Conservation (phyloP, 1,140 invertebrate species). For the Caerostris darwini region DNA sequence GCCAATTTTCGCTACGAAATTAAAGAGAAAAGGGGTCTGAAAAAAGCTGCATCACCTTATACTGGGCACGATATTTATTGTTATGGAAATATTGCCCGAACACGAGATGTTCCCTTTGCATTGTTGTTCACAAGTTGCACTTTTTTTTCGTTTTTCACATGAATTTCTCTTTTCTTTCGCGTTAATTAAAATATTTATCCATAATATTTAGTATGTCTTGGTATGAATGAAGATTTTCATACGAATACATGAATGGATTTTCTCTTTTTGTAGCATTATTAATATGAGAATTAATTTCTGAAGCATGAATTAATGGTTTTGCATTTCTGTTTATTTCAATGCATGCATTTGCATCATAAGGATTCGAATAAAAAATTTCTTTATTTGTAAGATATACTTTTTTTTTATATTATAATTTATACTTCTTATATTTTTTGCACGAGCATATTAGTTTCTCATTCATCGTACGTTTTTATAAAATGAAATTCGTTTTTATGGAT, state of each 20-base stretch:
- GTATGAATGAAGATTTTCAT: constrained; percentile 1
- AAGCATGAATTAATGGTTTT: neutral
- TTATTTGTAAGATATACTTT: neutral
- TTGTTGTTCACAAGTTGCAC: neutral
- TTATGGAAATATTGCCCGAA: constrained; percentile 59
- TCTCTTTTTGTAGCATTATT: neutral
- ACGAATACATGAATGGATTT: neutral
- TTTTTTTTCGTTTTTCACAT: neutral
- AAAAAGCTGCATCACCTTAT: constrained; percentile 20
- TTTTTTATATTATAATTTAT: neutral
- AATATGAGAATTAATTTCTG: neutral
- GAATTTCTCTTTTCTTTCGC: neutral
- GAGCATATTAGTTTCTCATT: too few species aligned
- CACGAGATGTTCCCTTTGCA: constrained; percentile 12
- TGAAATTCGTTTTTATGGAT: too few species aligned
- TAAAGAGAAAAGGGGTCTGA: constrained; percentile 44
- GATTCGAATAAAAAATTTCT: neutral
- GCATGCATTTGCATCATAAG: constrained; percentile 10
- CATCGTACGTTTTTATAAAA: too few species aligned
- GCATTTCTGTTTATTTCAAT: neutral
- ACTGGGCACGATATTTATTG: constrained; percentile 45
- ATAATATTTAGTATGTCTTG: neutral
- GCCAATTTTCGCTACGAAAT: constrained; percentile 41
- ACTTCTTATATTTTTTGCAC: too few species aligned
- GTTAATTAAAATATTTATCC: constrained; percentile 70